Percentiles rank a stretch among this genome's conserved stretches.
These are phyloP conservation scores for Tetropium fuscum DNA, from an alignment of 2,888 invertebrate genomes.

Conservation along the genomic window DNA sequence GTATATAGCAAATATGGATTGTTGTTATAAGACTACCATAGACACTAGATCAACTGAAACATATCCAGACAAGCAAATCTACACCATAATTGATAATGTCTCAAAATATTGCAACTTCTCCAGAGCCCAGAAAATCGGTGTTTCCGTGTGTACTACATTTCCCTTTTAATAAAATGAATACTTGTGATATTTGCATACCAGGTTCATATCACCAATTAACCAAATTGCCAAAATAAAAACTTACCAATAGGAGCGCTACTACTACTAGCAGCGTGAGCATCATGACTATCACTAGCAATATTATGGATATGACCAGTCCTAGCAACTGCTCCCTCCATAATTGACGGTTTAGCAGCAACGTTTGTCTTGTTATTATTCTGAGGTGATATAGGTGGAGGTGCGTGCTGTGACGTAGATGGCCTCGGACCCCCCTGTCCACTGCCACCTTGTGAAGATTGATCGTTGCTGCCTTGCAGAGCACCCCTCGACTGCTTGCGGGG, in stretches of 20 bases:
- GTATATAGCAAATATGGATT: too few species aligned
- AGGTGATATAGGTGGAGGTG: slow-evolving; percentile 36
- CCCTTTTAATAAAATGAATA: too few species aligned
- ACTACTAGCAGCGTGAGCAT: slow-evolving; percentile 49
- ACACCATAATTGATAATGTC: too few species aligned
- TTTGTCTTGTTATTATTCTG: slow-evolving; percentile 35
- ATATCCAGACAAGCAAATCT: too few species aligned
- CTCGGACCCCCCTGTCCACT: slow-evolving; percentile 40
- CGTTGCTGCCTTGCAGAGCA: slow-evolving; percentile 43
- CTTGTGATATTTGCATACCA: too few species aligned
- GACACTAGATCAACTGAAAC: too few species aligned
- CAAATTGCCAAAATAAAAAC: slow-evolving; percentile 13
- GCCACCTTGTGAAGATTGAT: slow-evolving; percentile 57
- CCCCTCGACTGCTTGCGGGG: slow-evolving; percentile 60
- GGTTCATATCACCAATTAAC: too few species aligned
- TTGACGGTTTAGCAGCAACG: slow-evolving; percentile 40
- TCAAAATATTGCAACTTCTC: too few species aligned
- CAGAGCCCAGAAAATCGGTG: too few species aligned
- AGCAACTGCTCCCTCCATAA: slow-evolving; percentile 43
- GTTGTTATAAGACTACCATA: too few species aligned
- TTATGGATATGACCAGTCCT: slow-evolving; percentile 46
- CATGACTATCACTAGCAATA: slow-evolving; percentile 46
- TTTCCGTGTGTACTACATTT: too few species aligned
- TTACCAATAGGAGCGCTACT: slow-evolving; percentile 51
- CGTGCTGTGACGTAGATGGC: slow-evolving; percentile 41